Evolutionary conservation across 2,888 invertebrate genomes (phyloP).

Genomic region (Hoplodrina blanda): DNA sequence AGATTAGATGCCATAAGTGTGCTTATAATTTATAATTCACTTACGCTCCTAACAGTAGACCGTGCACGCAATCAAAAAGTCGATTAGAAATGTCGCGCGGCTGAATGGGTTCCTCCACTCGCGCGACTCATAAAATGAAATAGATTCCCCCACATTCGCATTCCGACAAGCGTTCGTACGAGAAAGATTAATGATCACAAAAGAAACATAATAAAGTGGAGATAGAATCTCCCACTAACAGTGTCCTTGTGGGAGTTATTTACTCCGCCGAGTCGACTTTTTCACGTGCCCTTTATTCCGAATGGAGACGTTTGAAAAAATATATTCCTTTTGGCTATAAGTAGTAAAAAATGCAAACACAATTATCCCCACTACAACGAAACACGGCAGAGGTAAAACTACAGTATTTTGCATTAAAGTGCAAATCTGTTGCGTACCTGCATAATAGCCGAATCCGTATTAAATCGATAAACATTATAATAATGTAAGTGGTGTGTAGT

Average conservation of each 20-base stretch:
- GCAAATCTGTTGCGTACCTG: constrained; percentile 65
- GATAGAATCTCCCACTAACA: constrained; percentile 91
- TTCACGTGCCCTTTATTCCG: constrained; percentile 86
- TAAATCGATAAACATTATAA: constrained; percentile 74
- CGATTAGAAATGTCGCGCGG: constrained; percentile 90
- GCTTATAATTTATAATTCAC: constrained; percentile 67
- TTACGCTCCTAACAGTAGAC: constrained; percentile 74
- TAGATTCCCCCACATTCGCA: constrained; percentile 91
- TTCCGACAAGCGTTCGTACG: constrained; percentile 91
- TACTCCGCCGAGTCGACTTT: constrained; percentile 87
- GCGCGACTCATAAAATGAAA: constrained; percentile 90
- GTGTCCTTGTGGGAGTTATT: constrained; percentile 91
- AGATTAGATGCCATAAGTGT: constrained; percentile 66
- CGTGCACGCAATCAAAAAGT: constrained; percentile 89
- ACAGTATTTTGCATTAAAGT: constrained; percentile 57
- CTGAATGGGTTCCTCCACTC: constrained; percentile 88
- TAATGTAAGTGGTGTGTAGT: constrained; percentile 49
- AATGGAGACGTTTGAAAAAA: constrained; percentile 75
- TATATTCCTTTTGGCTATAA: constrained; percentile 58
- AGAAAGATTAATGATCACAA: constrained; percentile 91
- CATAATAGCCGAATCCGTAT: constrained; percentile 73
- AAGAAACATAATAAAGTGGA: constrained; percentile 91
- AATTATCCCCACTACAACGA: constrained; percentile 48
- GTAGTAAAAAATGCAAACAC: constrained; percentile 56
- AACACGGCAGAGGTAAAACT: constrained; percentile 16